Evolutionary conservation across 2,797 vertebrate genomes (phyloP).

Genomic region (Cyclopterus lumpus): DNA sequence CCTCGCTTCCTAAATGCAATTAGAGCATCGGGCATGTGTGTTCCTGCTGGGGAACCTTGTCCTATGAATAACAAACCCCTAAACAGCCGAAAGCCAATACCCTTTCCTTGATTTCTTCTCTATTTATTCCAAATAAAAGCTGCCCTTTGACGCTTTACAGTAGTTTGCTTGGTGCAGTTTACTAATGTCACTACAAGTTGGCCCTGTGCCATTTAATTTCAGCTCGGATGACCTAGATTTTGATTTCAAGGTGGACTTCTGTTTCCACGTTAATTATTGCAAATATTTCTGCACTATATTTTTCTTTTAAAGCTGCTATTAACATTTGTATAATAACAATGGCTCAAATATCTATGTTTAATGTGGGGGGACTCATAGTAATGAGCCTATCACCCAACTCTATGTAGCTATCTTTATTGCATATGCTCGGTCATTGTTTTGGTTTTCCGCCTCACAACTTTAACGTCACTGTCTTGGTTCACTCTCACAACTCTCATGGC

Average conservation of each 20-base stretch:
- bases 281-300: slow-evolving; percentile 14
- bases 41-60: not conserved
- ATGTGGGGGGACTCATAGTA: not conserved
- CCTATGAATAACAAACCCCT: not conserved
- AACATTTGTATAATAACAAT: not conserved
- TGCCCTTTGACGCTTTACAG: not conserved
- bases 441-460: not conserved
- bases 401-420: not conserved
- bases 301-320: not conserved
- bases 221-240: not conserved
- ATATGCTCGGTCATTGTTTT: not conserved
- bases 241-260: not conserved
- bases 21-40: not conserved
- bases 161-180: not conserved
- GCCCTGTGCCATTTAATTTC: not conserved
- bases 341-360: not conserved
- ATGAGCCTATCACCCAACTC: not conserved
- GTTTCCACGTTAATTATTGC: not conserved
- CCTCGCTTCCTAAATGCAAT: slow-evolving; percentile 5
- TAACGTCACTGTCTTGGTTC: not conserved
- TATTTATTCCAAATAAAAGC: not conserved
- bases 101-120: not conserved
- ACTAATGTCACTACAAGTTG: not conserved
- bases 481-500: not conserved
- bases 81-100: not conserved